A percentile compares a stretch with the other conserved stretches of the same genome.
Evolutionary conservation across 2,888 invertebrate species (phyloP).

Genomic region (Capitulum mitella): DNA sequence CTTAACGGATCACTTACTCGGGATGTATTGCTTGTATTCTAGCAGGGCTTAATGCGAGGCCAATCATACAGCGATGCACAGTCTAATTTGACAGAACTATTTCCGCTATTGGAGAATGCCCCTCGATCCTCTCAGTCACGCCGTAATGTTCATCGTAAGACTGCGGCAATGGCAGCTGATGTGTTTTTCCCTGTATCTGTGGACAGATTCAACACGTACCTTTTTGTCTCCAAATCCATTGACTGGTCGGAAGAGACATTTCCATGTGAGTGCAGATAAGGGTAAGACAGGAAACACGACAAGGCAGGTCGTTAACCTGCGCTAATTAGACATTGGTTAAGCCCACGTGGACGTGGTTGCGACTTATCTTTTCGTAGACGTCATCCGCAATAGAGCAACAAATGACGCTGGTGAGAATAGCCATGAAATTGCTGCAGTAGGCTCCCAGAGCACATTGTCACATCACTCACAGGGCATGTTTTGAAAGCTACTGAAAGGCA

Average conservation of each 20-base stretch:
- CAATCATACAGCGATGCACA: neutral
- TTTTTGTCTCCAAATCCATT: neutral
- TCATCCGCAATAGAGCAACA: neutral
- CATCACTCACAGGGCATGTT: neutral
- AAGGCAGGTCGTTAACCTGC: neutral
- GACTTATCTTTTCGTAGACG: neutral
- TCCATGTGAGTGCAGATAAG: neutral
- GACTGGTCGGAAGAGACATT: neutral
- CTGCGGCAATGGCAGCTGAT: neutral
- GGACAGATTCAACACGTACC: neutral
- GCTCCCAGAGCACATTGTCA: neutral
- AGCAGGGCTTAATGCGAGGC: neutral
- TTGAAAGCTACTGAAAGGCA: neutral
- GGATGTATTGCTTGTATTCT: neutral
- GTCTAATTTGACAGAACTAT: neutral
- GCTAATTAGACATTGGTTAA: neutral
- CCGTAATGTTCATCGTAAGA: neutral
- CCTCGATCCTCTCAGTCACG: no score
- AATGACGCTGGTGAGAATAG: neutral
- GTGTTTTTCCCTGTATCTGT: neutral
- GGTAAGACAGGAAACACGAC: neutral
- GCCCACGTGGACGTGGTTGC: neutral
- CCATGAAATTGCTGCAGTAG: neutral
- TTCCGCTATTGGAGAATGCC: neutral
- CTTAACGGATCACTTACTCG: neutral